Conservation (phyloP, 2,113 vertebrate genomes). For the Castor canadensis region DNA sequence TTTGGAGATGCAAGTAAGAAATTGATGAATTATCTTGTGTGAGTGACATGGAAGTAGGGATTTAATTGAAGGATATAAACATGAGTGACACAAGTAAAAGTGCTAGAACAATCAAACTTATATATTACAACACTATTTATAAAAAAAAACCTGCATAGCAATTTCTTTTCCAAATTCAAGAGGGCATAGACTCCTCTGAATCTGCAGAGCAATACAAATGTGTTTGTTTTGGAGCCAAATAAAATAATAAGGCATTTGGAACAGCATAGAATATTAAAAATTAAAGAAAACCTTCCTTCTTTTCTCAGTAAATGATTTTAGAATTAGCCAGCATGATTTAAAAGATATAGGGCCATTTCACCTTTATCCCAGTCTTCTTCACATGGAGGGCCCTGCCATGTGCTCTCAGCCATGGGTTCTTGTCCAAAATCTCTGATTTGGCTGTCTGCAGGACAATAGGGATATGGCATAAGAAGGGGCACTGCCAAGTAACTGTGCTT, state of each 20-base stretch:
- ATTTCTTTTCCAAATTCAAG: slow-evolving; percentile 63
- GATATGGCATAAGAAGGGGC: not conserved
- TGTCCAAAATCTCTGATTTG: slow-evolving; percentile 70
- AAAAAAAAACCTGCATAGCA: slow-evolving; percentile 56
- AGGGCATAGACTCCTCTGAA: slow-evolving; percentile 44
- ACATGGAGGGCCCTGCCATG: slow-evolving; percentile 79
- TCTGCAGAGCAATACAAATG: slow-evolving; percentile 60
- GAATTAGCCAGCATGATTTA: slow-evolving; percentile 1
- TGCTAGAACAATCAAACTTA: slow-evolving; percentile 64
- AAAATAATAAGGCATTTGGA: slow-evolving; percentile 48
- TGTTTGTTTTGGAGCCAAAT: slow-evolving; percentile 39
- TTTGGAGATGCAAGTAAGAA: slow-evolving; percentile 65
- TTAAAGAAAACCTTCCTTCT: slow-evolving; percentile 54
- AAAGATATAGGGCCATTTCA: slow-evolving; percentile 23
- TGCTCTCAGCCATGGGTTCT: slow-evolving; percentile 58
- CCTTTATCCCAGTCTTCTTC: slow-evolving; percentile 83
- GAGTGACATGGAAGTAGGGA: slow-evolving; percentile 63
- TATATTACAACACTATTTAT: slow-evolving; percentile 67
- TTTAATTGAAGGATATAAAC: slow-evolving; percentile 71
- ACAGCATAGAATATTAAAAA: slow-evolving; percentile 47
- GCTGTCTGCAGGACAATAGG: slow-evolving; percentile 65
- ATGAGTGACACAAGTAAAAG: slow-evolving; percentile 64
- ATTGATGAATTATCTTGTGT: slow-evolving; percentile 45
- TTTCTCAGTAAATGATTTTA: slow-evolving; percentile 37
- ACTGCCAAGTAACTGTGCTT: not conserved